Conservation (phyloP, 2,113 vertebrate genomes). For the Geococcyx californianus region DNA sequence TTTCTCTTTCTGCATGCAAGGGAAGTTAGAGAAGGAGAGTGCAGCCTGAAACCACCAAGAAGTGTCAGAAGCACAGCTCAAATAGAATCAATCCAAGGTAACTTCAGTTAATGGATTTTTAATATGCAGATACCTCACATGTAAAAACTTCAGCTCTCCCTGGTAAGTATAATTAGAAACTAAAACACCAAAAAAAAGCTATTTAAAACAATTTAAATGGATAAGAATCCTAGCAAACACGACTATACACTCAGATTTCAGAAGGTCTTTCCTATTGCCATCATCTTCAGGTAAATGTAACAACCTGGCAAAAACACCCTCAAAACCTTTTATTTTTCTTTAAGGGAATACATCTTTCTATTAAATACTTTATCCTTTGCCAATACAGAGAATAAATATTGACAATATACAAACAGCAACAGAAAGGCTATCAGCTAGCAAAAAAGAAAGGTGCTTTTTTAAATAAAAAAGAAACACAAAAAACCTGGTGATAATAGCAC, state of each 20-base stretch:
- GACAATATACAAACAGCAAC: neutral
- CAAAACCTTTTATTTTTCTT: neutral
- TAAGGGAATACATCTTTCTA: neutral
- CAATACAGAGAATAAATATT: neutral
- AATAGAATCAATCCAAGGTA: neutral
- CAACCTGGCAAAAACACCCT: neutral
- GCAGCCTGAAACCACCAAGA: neutral
- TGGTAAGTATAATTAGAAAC: neutral
- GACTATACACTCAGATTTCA: neutral
- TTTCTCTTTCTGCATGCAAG: neutral
- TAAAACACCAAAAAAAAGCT: neutral
- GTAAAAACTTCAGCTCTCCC: neutral
- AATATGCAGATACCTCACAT: neutral
- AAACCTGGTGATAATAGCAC: neutral
- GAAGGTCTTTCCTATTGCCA: neutral
- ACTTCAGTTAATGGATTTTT: neutral
- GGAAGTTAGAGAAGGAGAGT: neutral
- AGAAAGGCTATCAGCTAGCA: neutral
- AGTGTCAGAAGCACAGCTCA: neutral
- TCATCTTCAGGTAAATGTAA: neutral
- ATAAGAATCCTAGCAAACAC: neutral
- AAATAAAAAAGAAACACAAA: neutral
- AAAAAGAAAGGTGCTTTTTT: neutral
- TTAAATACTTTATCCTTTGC: neutral
- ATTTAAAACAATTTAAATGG: neutral